Evolutionary conservation across 1,140 invertebrate genomes (phyloP), one percentile per base, ranked within the genome.

Genomic region (Aricia agestis): DNA sequence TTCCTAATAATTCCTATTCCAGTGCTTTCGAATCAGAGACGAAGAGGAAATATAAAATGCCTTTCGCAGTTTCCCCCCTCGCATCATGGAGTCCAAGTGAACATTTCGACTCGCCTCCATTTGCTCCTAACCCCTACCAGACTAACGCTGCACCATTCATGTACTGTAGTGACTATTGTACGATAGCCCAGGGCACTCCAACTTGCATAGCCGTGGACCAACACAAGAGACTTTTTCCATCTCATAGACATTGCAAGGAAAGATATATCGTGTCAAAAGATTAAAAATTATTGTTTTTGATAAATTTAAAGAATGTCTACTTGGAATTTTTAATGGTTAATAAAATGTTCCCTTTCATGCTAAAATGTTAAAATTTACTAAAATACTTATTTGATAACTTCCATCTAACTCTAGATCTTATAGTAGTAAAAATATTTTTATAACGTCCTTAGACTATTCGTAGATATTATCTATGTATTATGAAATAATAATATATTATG

Each of bases 161-260:
- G 89, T 91, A 91, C 71, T 89, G 89, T 68, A 89, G 85, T 66
- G 89, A 91, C 67, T 91, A 91, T 52, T 89, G 89, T 57, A 87
- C 87, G 58, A 82, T 89, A 6, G 74, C 82, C 9, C 83, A 87
- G 67, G 87, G 89, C 6, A 87, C 87, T 0, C 79, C 83, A 1
- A 85, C 87, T 0, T 83, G 79, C 41, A 82, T 76, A 0, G 87
- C 85, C 6, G 80, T 91, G 0, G 89, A 91, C 19, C 86, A 89
- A 68, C 68, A 83, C 6, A 74, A 71, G 15, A 81, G 81, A 11
- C 31, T 78, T 2, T 71, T 76, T 61, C 77, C 76, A 41, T 71
- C 79, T 0, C 86, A 87, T 65, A 73, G 74, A 25, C 72, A 70
- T 19, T 85, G 85, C 68, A 66, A 73, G 5, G 18, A 82, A 70